Conservation (phyloP, 1,140 invertebrate genomes). For the Drosophila pseudoananassae region DNA sequence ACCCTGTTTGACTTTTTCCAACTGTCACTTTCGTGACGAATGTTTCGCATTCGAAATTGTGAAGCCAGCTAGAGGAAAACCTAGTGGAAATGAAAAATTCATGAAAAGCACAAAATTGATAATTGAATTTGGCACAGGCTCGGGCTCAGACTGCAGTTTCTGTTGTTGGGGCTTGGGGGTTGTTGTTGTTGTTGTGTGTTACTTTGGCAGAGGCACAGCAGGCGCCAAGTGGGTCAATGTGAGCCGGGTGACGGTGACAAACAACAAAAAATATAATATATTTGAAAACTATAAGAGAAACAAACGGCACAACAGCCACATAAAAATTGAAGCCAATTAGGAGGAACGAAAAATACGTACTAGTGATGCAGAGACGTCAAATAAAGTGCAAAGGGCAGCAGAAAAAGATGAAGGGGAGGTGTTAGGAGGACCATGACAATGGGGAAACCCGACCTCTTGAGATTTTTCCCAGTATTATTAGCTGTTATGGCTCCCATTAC, state of each 20-base stretch:
- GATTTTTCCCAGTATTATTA: slow-evolving; percentile 16
- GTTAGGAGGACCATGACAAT: not conserved
- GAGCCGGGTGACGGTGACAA: slow-evolving; percentile 30
- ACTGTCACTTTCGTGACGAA: slow-evolving; percentile 36
- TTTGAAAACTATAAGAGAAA: slow-evolving; percentile 16
- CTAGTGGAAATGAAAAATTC: slow-evolving; percentile 54
- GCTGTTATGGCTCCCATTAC: slow-evolving; percentile 17
- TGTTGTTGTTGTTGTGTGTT: slow-evolving; percentile 12
- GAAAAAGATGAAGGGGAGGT: not conserved
- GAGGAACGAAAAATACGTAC: slow-evolving; percentile 33
- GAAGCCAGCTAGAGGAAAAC: slow-evolving; percentile 16
- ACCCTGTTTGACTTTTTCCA: not conserved
- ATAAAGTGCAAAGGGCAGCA: slow-evolving; percentile 9
- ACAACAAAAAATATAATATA: slow-evolving; percentile 30
- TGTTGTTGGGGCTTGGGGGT: too few species aligned
- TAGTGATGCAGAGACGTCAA: slow-evolving; percentile 11
- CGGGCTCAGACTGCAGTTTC: slow-evolving; percentile 65
- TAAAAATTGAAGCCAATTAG: slow-evolving; percentile 51
- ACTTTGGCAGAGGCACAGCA: slow-evolving; percentile 13
- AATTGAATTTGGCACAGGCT: slow-evolving; percentile 78
- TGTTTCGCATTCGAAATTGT: slow-evolving; percentile 13
- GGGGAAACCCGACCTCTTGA: not conserved
- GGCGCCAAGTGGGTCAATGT: slow-evolving; percentile 74
- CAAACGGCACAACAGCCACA: slow-evolving; percentile 12
- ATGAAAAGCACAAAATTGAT: slow-evolving; percentile 73